These are phyloP conservation scores for Hyla sarda DNA, from an alignment of 2,113 vertebrate species.

Conservation along the genomic window DNA sequence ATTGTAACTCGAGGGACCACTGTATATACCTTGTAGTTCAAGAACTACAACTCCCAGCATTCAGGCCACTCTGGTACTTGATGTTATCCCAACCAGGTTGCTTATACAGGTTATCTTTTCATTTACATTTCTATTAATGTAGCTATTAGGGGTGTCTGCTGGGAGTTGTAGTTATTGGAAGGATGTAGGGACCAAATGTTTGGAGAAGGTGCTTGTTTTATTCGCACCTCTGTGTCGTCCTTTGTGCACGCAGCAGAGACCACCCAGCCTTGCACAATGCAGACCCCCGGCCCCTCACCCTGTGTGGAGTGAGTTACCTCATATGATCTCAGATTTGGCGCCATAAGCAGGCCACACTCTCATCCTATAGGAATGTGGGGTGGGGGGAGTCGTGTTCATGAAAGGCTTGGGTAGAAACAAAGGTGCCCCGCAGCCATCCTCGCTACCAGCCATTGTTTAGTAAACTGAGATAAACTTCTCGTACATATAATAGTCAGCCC, in stretches of 20 bases:
- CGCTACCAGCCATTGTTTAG: not conserved
- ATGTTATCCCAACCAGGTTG: not conserved
- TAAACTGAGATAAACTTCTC: not conserved
- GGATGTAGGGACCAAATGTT: too few species aligned
- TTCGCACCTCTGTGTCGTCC: too few species aligned
- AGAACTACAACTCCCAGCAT: not conserved
- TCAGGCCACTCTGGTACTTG: not conserved
- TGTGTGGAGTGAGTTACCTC: not conserved
- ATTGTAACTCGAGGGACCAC: too few species aligned
- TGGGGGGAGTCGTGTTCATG: not conserved
- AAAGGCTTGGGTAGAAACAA: not conserved
- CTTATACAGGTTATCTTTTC: too few species aligned
- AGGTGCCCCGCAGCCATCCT: not conserved
- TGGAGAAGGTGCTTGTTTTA: too few species aligned
- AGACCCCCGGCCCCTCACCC: not conserved
- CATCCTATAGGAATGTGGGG: slow-evolving; percentile 47
- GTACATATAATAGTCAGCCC: not conserved
- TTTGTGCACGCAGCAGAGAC: not conserved
- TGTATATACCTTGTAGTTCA: too few species aligned
- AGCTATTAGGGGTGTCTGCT: not conserved
- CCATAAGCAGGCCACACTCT: slow-evolving; percentile 13
- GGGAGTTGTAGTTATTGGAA: not conserved
- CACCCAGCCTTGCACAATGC: not conserved
- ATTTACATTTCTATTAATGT: too few species aligned
- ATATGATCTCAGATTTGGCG: slow-evolving; percentile 41